A percentile compares a stretch with the other conserved stretches of the same genome.
phyloP scores from a whole-genome alignment of 1,140 invertebrate species.

The Diplogasteroides magnus region DNA sequence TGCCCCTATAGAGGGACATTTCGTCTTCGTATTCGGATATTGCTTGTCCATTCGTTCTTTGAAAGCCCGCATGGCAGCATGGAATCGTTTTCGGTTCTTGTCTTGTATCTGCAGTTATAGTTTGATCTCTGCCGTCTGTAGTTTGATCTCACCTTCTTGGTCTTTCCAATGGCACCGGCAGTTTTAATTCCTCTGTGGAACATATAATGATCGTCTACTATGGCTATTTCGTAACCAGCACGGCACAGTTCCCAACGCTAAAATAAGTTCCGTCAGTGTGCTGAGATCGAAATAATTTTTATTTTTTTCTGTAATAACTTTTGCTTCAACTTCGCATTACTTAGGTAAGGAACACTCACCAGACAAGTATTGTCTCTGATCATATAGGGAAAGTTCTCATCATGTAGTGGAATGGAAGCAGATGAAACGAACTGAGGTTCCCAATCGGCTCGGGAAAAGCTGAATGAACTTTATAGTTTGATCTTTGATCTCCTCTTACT shows the following conservation, averaged over 20 bases:
- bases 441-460: not conserved
- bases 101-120: not conserved
- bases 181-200: not conserved
- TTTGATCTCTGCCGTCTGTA: not conserved
- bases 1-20: not conserved
- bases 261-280: too few relatives aligned
- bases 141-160: not conserved
- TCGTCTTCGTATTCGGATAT: not conserved
- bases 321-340: too few relatives aligned
- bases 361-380: constrained; percentile 1
- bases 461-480: not conserved
- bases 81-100: not conserved
- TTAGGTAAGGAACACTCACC: too few relatives aligned
- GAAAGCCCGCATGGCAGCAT: not conserved
- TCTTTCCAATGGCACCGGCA: not conserved
- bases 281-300: too few relatives aligned
- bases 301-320: too few relatives aligned
- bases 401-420: not conserved
- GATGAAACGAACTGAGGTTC: not conserved
- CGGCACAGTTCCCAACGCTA: not conserved
- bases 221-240: not conserved
- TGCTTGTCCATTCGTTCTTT: not conserved
- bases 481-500: too few relatives aligned
- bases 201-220: not conserved
- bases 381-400: not conserved